These are phyloP conservation scores for Vanessa tameamea DNA, from an alignment of 1,140 invertebrate genomes.

Conservation along the genomic window DNA sequence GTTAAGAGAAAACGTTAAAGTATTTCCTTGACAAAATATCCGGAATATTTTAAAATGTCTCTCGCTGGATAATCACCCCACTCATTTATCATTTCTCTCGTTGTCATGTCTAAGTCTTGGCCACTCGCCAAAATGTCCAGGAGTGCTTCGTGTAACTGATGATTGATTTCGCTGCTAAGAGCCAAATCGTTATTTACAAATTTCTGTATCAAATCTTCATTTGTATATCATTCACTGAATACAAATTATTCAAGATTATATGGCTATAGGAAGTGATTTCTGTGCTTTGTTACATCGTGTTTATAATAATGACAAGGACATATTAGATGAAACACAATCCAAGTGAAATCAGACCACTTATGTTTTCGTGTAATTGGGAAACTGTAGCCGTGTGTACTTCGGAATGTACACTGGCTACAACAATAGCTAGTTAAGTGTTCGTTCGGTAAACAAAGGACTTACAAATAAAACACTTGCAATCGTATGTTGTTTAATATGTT, in stretches of 20 bases:
- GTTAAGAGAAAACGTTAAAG: neutral
- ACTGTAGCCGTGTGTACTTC: neutral
- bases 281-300: neutral
- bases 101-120: constrained; percentile 36
- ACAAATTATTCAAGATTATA: constrained; percentile 1
- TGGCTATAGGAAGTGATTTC: neutral
- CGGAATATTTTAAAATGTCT: constrained; percentile 27
- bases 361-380: constrained; percentile 3
- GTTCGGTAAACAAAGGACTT: constrained; percentile 14
- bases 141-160: constrained; percentile 25
- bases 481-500: neutral
- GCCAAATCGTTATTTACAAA: constrained; percentile 39
- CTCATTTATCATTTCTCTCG: constrained; percentile 30
- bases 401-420: neutral
- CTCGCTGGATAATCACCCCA: constrained; percentile 17
- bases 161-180: constrained; percentile 38
- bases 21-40: constrained; percentile 14
- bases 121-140: constrained; percentile 31
- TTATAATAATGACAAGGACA: neutral
- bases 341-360: neutral
- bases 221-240: constrained; percentile 31
- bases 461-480: constrained; percentile 9
- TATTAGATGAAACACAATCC: constrained; percentile 6
- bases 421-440: constrained; percentile 13
- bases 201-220: constrained; percentile 34